Evolutionary conservation across 2,888 invertebrate genomes (phyloP).

Genomic region (Muschampia plurimacula): DNA sequence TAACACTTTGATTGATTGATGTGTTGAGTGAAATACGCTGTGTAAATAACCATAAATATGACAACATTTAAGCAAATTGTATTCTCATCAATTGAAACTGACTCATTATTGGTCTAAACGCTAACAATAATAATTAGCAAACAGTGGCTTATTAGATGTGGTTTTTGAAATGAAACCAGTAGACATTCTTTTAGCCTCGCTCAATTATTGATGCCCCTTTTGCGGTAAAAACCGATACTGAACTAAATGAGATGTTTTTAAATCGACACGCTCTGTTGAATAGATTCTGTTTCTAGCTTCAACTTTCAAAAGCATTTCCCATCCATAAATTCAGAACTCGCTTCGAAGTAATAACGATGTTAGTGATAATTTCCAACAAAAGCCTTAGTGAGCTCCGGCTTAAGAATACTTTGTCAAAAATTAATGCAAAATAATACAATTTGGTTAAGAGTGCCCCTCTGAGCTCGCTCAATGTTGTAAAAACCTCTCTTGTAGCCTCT

Average conservation of each 20-base stretch:
- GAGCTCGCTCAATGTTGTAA: conserved; percentile 66
- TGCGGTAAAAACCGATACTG: conserved; percentile 34
- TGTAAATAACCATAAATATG: not conserved
- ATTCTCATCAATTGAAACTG: conserved; percentile 6
- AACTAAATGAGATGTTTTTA: conserved; percentile 31
- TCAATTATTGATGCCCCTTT: conserved; percentile 32
- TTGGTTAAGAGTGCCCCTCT: conserved; percentile 72
- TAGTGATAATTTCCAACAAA: conserved; percentile 45
- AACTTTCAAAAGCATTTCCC: conserved; percentile 25
- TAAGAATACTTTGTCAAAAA: conserved; percentile 77
- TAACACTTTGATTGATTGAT: not conserved
- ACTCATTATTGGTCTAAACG: conserved; percentile 26
- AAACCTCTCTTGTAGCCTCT: conserved; percentile 63
- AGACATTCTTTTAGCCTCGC: conserved; percentile 26
- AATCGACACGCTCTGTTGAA: conserved; percentile 27
- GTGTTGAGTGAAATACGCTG: not conserved
- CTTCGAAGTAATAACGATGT: conserved; percentile 21
- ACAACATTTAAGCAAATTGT: conserved; percentile 20
- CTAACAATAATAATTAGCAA: conserved; percentile 27
- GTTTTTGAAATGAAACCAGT: conserved; percentile 25
- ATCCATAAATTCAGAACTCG: conserved; percentile 24
- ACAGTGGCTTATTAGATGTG: conserved; percentile 28
- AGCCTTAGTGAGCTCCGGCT: conserved; percentile 48
- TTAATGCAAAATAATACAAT: conserved; percentile 85
- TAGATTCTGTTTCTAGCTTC: conserved; percentile 8